Conservation (phyloP, 2,797 vertebrate species). For the Mus spretus region DNA sequence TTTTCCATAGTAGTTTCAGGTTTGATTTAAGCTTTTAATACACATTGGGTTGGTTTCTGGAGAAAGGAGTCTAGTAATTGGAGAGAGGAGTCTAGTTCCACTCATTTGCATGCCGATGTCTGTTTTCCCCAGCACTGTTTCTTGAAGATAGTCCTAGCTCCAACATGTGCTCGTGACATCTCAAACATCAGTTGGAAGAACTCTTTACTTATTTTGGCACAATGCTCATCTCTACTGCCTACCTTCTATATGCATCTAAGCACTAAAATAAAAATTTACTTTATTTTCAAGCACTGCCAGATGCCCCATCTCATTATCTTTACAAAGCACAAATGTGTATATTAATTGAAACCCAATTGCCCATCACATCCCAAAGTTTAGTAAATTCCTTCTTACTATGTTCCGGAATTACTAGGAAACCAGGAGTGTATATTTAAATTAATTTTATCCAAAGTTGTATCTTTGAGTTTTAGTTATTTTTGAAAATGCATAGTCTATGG, state of each 20-base stretch:
- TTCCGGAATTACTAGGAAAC: background rate
- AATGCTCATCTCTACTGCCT: background rate
- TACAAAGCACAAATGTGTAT: background rate
- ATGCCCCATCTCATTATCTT: background rate
- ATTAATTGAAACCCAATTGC: background rate
- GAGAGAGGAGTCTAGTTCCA: background rate
- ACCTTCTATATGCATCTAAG: background rate
- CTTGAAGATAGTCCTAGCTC: background rate
- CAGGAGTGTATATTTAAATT: background rate
- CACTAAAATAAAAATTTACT: background rate
- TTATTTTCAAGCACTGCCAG: background rate
- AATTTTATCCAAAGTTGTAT: background rate
- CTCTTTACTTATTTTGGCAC: background rate
- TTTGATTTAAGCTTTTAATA: background rate
- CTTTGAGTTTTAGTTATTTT: background rate
- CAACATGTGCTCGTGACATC: background rate
- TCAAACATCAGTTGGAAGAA: background rate
- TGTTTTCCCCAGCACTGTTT: background rate
- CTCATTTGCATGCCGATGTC: background rate
- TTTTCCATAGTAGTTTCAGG: background rate
- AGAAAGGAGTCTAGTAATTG: background rate
- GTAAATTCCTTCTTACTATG: background rate
- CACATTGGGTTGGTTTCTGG: background rate
- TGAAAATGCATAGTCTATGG: background rate
- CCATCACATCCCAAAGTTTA: background rate